These are phyloP conservation scores for Heliocidaris tuberculata DNA, from an alignment of 35 echinoderm and acorn worm genomes.

Conservation along the genomic window DNA sequence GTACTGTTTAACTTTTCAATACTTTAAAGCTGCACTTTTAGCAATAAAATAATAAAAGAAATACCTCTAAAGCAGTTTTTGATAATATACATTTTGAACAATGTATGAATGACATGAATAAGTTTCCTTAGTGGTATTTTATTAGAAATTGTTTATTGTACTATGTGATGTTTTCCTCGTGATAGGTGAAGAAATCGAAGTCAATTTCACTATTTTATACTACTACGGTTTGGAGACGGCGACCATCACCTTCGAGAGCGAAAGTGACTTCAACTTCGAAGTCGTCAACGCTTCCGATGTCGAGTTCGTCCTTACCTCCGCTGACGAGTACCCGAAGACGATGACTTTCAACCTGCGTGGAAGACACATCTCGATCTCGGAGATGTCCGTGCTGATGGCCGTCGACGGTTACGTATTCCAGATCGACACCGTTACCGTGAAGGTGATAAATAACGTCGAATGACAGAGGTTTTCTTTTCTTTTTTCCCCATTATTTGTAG, in stretches of 20 bases:
- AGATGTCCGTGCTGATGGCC: slow-evolving; percentile 19
- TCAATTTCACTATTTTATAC: slow-evolving; percentile 36
- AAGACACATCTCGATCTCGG: slow-evolving; percentile 3
- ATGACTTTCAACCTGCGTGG: slow-evolving; percentile 29
- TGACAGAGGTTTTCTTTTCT: neutral
- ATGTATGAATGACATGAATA: too few relatives aligned
- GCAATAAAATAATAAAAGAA: too few relatives aligned
- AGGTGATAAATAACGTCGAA: neutral
- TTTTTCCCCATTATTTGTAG: neutral
- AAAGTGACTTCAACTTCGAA: neutral
- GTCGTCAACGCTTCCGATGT: slow-evolving; percentile 34
- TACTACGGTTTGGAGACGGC: neutral
- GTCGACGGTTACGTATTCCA: neutral
- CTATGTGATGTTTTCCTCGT: neutral
- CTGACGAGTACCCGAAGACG: slow-evolving; percentile 36
- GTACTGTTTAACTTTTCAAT: too few relatives aligned
- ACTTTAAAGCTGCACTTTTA: too few relatives aligned
- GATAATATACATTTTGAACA: too few relatives aligned
- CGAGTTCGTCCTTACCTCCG: neutral
- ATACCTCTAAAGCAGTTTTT: too few relatives aligned
- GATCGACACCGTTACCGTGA: neutral
- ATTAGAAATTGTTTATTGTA: too few relatives aligned
- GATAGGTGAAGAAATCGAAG: neutral
- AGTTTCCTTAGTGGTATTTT: too few relatives aligned
- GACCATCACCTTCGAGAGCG: slow-evolving; percentile 28